A percentile compares a stretch with the other conserved stretches of the same genome.
Conservation (phyloP, 2,113 vertebrate species). For the Chaenogobius annularis region DNA sequence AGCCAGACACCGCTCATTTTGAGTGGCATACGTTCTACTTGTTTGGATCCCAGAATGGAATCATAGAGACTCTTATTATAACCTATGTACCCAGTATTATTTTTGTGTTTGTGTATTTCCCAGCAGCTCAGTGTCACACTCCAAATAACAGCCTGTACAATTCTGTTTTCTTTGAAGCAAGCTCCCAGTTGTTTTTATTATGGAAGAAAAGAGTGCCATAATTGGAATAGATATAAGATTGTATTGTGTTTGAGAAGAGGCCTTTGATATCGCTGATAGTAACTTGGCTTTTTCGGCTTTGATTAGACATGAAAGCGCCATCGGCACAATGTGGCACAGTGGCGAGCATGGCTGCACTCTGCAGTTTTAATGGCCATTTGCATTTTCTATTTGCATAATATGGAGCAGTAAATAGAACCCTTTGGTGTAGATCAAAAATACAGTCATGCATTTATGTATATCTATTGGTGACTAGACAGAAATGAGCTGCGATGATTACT, state of each 20-base stretch:
- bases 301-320: conserved; percentile 58
- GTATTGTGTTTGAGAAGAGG: conserved; percentile 49
- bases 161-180: conserved; percentile 39
- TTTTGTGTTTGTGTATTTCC: background rate
- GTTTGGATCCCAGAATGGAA: background rate
- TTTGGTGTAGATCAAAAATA: conserved; percentile 50
- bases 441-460: conserved; percentile 50
- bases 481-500: conserved; percentile 32
- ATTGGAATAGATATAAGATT: conserved; percentile 53
- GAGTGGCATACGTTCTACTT: background rate
- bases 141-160: conserved; percentile 16
- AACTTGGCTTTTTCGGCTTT: conserved; percentile 53
- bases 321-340: conserved; percentile 35
- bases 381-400: conserved; percentile 47
- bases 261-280: conserved; percentile 58
- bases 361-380: conserved; percentile 55
- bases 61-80: background rate
- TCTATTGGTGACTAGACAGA: conserved; percentile 40
- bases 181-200: conserved; percentile 40
- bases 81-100: background rate
- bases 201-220: conserved; percentile 33
- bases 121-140: conserved; percentile 15
- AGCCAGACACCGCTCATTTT: background rate
- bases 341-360: conserved; percentile 3
- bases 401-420: conserved; percentile 50